Conservation (phyloP, 2,797 vertebrate genomes). For the Enteromius trimaculatus region DNA sequence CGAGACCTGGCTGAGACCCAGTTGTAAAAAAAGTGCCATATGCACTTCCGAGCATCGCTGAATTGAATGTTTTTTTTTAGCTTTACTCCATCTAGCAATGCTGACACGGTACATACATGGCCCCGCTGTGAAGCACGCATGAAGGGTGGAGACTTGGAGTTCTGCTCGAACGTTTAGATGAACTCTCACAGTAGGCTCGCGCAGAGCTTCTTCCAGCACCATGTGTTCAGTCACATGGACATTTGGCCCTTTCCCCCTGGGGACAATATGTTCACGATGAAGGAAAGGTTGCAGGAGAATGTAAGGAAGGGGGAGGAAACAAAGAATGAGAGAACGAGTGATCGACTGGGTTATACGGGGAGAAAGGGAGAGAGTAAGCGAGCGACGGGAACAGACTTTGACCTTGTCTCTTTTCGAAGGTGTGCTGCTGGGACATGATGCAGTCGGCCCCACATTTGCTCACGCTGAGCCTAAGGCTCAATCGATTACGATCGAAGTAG, state of each 20-base stretch:
- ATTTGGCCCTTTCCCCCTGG: constrained; percentile 25
- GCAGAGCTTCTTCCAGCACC: constrained; percentile 39
- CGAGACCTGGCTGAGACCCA: constrained; percentile 24
- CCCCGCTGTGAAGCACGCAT: constrained; percentile 6
- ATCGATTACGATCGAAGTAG: constrained; percentile 63
- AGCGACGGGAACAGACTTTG: constrained; percentile 29
- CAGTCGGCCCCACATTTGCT: constrained; percentile 49
- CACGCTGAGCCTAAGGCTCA: constrained; percentile 57
- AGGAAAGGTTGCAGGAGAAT: constrained; percentile 23
- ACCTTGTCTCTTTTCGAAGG: constrained; percentile 58
- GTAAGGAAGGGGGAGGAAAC: background rate
- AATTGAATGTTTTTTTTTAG: constrained; percentile 17
- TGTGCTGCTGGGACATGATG: constrained; percentile 49
- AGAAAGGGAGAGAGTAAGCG: constrained; percentile 1
- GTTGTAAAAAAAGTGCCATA: constrained; percentile 28
- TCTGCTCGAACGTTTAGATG: constrained; percentile 15
- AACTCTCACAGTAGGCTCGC: constrained; percentile 30
- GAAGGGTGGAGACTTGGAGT: constrained; percentile 47
- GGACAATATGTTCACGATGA: constrained; percentile 45
- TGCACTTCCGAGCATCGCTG: background rate
- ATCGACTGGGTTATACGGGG: background rate
- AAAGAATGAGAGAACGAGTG: constrained; percentile 12
- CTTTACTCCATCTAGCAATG: constrained; percentile 8
- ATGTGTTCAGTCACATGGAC: constrained; percentile 51
- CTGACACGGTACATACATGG: constrained; percentile 21